Base-by-base conservation (phyloP, 2,888 invertebrate species). In the Fragum whitleyi region DNA sequence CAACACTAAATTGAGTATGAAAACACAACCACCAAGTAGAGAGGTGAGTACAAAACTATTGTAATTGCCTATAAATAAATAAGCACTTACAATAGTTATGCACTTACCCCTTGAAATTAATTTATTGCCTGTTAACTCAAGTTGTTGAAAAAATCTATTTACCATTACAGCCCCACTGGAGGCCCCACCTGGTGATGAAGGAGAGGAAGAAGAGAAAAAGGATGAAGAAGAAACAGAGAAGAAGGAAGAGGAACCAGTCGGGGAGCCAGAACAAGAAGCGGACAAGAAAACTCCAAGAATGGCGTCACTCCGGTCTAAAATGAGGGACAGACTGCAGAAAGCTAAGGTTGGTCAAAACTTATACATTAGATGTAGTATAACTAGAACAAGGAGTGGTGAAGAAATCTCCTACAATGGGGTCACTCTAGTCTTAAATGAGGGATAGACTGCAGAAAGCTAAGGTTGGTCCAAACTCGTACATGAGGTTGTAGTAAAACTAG, bases 371-470 rank as follows among this genome's bases (percentile, higher is more conserved):
- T 57, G n/a, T n/a, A n/a, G n/a, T n/a, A n/a, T n/a, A 74, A 14
- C 75, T 47, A 36, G 83, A 78, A 39, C 53, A 61, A 32, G 81
- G 79, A 16, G 53, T 77, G n/a, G 85, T 82, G 19, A 75, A n/a
- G 16, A 85, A 81, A 59, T 84, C 87, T 19, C 83, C 87, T 1
- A 77, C 86, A 32, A 85, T 85, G 55, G 86, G 81, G 7, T 88
- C 89, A 21, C 85, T 91, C 23, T 84, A 87, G 65, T 85, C 82
- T 55, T 88, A 86, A 65, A 88, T 91, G 88, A 90, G 85, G 42
- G 86, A 77, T 51, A 78, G 90, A 73, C 67, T 91, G 19, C 80
- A 86, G 55, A 91, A 91, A 82, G 91, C 91, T 28, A 91, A 91
- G 89, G 91, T 90, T 61, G 59, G 42, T 32, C 6, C 6, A 59